Evolutionary conservation across 1,140 invertebrate genomes (phyloP).

Genomic region (Drosophila melanica): DNA sequence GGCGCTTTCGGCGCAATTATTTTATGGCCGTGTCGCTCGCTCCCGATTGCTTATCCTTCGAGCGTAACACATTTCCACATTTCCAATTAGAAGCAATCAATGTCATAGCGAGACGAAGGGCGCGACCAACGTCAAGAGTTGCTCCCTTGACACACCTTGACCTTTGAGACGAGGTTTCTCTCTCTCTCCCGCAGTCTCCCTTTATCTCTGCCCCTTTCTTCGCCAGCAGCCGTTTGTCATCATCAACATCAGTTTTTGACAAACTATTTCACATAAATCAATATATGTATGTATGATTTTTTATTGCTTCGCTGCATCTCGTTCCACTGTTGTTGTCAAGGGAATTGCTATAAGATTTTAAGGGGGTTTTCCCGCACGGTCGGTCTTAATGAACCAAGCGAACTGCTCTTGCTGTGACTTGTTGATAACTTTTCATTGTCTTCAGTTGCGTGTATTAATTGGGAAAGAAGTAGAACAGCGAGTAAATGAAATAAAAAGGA

Average conservation of each 20-base stretch:
- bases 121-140: constrained; percentile 11
- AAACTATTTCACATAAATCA: constrained; percentile 37
- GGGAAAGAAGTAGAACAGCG: not conserved
- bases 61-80: constrained; percentile 22
- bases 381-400: constrained; percentile 19
- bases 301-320: constrained; percentile 13
- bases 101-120: constrained; percentile 37
- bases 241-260: constrained; percentile 21
- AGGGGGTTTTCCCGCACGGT: not conserved
- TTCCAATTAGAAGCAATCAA: constrained; percentile 56
- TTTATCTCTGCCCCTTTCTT: not conserved
- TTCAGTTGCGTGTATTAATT: constrained; percentile 9
- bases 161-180: constrained; percentile 18
- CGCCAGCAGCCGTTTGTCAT: not conserved
- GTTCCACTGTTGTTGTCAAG: constrained; percentile 7
- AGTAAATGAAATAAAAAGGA: not conserved
- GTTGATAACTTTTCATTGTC: constrained; percentile 17
- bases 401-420: not conserved
- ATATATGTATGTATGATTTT: constrained; percentile 30
- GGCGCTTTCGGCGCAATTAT: constrained; percentile 61
- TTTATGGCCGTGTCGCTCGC: constrained; percentile 29
- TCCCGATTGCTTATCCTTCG: constrained; percentile 25
- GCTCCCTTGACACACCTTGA: constrained; percentile 38
- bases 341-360: not conserved
- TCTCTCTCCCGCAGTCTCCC: not conserved